These are phyloP conservation scores for Acyrthosiphon pisum DNA, from an alignment of 1,140 invertebrate genomes.

Conservation along the genomic window DNA sequence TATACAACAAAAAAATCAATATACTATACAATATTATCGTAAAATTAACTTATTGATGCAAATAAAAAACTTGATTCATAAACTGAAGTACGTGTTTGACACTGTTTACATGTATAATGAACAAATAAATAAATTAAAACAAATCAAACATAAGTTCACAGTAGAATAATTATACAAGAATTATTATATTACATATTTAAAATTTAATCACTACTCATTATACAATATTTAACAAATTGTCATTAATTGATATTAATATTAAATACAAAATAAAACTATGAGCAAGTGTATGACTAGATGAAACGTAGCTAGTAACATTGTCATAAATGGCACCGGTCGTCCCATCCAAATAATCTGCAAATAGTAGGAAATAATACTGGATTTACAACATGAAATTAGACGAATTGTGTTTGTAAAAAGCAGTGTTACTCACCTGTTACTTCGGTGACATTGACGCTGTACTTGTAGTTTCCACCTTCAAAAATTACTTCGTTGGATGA, in stretches of 20 bases:
- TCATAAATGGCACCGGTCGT: slow-evolving; percentile 5
- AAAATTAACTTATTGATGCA: not conserved
- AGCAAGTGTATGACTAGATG: slow-evolving; percentile 47
- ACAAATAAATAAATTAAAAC: not conserved
- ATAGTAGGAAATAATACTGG: not conserved
- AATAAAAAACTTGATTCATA: not conserved
- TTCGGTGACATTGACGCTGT: slow-evolving; percentile 22
- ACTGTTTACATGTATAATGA: not conserved
- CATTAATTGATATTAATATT: slow-evolving; percentile 34
- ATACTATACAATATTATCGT: not conserved
- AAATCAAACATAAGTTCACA: not conserved
- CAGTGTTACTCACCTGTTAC: not conserved
- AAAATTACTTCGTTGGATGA: not conserved
- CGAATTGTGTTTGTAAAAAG: not conserved
- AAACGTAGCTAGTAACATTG: slow-evolving; percentile 13
- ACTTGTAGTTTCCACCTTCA: slow-evolving; percentile 34
- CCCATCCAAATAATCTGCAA: slow-evolving; percentile 16
- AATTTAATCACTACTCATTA: not conserved
- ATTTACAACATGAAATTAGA: not conserved
- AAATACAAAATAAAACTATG: slow-evolving; percentile 27
- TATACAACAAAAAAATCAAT: not conserved
- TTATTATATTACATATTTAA: not conserved
- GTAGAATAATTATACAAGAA: not conserved
- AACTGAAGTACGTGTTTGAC: not conserved
- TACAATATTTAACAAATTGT: not conserved